Evolutionary conservation across 2,113 vertebrate species (phyloP).

Genomic region (Oreochromis tanganicae): DNA sequence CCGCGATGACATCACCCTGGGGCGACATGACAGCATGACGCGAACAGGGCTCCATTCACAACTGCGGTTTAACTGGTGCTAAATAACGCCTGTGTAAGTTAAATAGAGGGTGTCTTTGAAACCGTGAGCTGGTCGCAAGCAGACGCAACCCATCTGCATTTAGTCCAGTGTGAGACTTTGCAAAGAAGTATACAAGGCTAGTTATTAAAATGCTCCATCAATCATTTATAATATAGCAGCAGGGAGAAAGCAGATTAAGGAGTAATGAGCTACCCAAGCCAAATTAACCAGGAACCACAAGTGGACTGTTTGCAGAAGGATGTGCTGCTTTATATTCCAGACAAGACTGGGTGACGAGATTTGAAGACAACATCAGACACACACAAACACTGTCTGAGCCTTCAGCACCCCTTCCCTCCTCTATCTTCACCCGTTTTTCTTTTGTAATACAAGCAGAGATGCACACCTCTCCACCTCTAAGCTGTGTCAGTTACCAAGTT

Average conservation of each 20-base stretch:
- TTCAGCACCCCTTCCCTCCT: conserved; percentile 4
- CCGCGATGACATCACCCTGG: conserved; percentile 60
- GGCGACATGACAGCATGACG: conserved; percentile 1
- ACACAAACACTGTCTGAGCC: not conserved
- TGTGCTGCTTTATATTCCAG: not conserved
- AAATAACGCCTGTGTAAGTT: conserved; percentile 45
- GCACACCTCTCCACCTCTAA: conserved; percentile 37
- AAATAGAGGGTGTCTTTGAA: conserved; percentile 52
- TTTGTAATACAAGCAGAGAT: not conserved
- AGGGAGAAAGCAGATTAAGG: conserved; percentile 9
- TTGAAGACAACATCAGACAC: conserved; percentile 4
- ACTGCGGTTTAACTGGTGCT: conserved; percentile 50
- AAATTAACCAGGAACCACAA: conserved; percentile 1
- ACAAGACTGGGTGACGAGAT: not conserved
- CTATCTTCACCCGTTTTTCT: not conserved
- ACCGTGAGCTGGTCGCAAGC: conserved; percentile 27
- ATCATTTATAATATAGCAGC: not conserved
- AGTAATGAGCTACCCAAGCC: not conserved
- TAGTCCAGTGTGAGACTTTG: not conserved
- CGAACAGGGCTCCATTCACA: conserved; percentile 55
- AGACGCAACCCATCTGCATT: not conserved
- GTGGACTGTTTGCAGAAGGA: conserved; percentile 26
- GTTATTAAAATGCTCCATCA: conserved; percentile 25
- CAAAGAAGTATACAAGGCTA: not conserved
- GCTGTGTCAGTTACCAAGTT: conserved; percentile 49